Evolutionary conservation across 2,797 vertebrate genomes (phyloP), one percentile per base, ranked within the genome.

Genomic region (Urosaurus nigricauda): DNA sequence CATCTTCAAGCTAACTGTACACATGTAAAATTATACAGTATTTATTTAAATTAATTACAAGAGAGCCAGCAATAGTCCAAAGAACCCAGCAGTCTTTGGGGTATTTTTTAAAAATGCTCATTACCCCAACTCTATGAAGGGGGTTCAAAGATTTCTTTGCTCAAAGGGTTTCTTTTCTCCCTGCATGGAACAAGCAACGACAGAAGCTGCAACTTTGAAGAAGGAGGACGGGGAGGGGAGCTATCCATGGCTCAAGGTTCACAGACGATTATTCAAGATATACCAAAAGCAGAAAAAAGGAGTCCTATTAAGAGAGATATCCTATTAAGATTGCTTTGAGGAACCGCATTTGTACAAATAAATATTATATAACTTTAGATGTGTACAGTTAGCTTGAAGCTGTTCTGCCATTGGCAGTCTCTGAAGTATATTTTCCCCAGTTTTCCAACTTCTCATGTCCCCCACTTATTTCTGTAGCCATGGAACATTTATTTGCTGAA

Each of bases 381-480:
- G 0, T 51, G 43, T 35, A 19, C 82, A 70, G 60, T 84, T 73
- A 53, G 43, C 84, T 92, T 89, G 92, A 37, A 56, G 2, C 29
- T 53, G 88, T 90, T 87, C 78, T 88, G 87, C 60, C 81, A 17
- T 2, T 68, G 32, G 81, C 43, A 86, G 85, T 47, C 89, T 89
- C 87, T 86, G 80, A 92, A 90, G 91, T 90, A 93, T 91, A 90
- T 91, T 94, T 93, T 90, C 87, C 90, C 92, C 94, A 24, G 80
- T 87, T 94, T 94, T 93, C 93, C 86, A 95, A 90, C 91, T 94
- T 68, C 29, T 88, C 88, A 92, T 92, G 91, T 90, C 94, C 90
- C 89, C 58, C 73, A 68, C 8, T 79, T 71, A 21, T 89, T 95
- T 90, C 89, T 32, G 32, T 90, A 81, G 88, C 89, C 14, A 92